phyloP scores from a whole-genome alignment of 2,113 vertebrate genomes.

The Thamnophis sirtalis region DNA sequence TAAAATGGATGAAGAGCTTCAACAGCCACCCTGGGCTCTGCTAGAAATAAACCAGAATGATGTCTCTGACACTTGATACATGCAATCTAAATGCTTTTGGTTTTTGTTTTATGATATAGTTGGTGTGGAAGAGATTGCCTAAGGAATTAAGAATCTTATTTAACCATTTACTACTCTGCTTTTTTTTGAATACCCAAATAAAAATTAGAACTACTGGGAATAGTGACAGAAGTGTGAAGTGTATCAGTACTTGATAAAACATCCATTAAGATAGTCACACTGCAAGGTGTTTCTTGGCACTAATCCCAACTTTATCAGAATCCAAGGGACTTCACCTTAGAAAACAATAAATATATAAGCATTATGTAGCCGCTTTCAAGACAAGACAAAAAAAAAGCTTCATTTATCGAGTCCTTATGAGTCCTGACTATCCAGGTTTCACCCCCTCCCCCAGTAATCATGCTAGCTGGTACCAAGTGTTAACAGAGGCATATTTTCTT shows the following conservation, averaged over 20 bases:
- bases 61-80: background rate
- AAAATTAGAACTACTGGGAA: background rate
- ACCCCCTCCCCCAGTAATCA: constrained; percentile 9
- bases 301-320: constrained; percentile 31
- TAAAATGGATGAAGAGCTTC: background rate
- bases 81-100: background rate
- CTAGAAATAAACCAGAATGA: background rate
- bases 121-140: too few relatives aligned
- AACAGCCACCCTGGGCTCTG: background rate
- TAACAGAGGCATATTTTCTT: constrained; percentile 44
- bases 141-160: background rate
- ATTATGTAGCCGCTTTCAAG: constrained; percentile 29
- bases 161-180: background rate
- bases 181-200: background rate
- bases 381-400: constrained; percentile 51
- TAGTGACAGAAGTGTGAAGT: constrained; percentile 1
- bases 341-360: constrained; percentile 28
- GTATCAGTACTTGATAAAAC: background rate
- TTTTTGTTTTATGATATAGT: background rate
- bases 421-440: constrained; percentile 15
- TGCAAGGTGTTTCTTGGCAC: background rate
- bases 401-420: constrained; percentile 45
- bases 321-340: background rate
- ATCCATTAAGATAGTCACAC: background rate
- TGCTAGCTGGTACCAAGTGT: constrained; percentile 37